These are phyloP conservation scores for Naso thynnoides DNA, from an alignment of 2,797 vertebrate species.

Conservation along the genomic window DNA sequence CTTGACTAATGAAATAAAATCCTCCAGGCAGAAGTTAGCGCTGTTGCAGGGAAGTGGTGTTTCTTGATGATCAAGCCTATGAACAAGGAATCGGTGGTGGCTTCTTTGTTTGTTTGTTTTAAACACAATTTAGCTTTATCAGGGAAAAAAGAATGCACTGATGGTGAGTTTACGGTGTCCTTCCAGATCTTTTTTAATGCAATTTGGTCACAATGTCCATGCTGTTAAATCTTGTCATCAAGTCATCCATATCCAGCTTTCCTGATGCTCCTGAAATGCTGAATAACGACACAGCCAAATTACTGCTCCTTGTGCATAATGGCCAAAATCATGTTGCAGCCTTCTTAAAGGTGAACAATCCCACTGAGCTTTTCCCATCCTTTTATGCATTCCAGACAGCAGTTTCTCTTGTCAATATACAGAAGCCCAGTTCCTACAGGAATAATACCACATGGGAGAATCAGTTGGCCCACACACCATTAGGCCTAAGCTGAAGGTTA, in stretches of 20 bases:
- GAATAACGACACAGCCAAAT: slow-evolving; percentile 13
- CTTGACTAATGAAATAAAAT: too few relatives aligned
- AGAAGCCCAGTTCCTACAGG: slow-evolving; percentile 73
- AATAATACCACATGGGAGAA: slow-evolving; percentile 78
- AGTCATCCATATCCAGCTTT: neutral
- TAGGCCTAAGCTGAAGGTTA: slow-evolving; percentile 75
- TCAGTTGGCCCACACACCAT: slow-evolving; percentile 81
- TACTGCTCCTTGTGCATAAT: slow-evolving; percentile 24
- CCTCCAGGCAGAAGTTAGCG: too few relatives aligned
- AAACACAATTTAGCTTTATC: too few relatives aligned
- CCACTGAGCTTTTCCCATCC: slow-evolving; percentile 25
- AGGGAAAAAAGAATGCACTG: too few relatives aligned
- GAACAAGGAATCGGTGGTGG: too few relatives aligned
- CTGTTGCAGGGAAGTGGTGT: too few relatives aligned
- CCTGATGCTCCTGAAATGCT: neutral
- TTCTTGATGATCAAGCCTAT: too few relatives aligned
- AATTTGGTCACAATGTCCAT: neutral
- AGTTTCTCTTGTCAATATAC: slow-evolving; percentile 54
- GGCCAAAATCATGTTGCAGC: slow-evolving; percentile 25
- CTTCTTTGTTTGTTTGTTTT: too few relatives aligned
- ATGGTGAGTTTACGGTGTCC: too few relatives aligned
- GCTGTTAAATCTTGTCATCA: neutral
- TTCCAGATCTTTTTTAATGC: too few relatives aligned
- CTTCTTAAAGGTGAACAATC: slow-evolving; percentile 43
- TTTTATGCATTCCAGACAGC: slow-evolving; percentile 38